phyloP scores from a whole-genome alignment of 1,140 invertebrate species.

The Aphelenchoides fujianensis region DNA sequence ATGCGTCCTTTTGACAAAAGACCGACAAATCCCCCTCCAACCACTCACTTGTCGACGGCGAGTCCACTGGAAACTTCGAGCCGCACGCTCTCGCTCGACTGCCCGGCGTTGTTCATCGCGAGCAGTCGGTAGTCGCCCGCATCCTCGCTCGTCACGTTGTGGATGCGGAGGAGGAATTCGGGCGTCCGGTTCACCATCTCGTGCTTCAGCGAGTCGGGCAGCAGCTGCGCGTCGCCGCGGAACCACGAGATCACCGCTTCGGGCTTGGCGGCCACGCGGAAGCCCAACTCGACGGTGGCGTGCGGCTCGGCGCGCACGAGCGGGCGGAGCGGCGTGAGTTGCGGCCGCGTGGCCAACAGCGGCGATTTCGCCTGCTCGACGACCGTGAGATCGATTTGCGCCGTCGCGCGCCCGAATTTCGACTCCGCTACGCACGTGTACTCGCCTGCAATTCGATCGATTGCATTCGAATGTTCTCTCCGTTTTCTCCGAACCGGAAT shows the following conservation, averaged over 20 bases:
- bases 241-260: conserved; percentile 55
- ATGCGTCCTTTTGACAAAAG: too few relatives aligned
- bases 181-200: conserved; percentile 46
- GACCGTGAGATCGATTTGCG: conserved; percentile 40
- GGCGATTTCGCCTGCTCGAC: conserved; percentile 14
- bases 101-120: conserved; percentile 49
- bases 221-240: conserved; percentile 30
- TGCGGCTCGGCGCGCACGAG: conserved; percentile 3
- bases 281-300: conserved; percentile 5
- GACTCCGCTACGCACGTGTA: conserved; percentile 86
- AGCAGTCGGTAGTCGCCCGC: conserved; percentile 45
- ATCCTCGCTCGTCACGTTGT: conserved; percentile 39
- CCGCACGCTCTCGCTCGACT: conserved; percentile 18
- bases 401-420: conserved; percentile 62
- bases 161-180: conserved; percentile 43
- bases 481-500: conserved; percentile 69
- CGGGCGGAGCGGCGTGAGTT: background rate
- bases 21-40: background rate
- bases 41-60: background rate
- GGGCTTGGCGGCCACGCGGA: conserved; percentile 29
- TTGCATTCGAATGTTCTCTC: background rate
- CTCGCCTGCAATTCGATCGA: conserved; percentile 64
- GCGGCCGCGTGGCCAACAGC: background rate
- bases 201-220: conserved; percentile 35
- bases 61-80: background rate